Conservation (phyloP, 2,888 invertebrate genomes). For the Drosophila cognata region DNA sequence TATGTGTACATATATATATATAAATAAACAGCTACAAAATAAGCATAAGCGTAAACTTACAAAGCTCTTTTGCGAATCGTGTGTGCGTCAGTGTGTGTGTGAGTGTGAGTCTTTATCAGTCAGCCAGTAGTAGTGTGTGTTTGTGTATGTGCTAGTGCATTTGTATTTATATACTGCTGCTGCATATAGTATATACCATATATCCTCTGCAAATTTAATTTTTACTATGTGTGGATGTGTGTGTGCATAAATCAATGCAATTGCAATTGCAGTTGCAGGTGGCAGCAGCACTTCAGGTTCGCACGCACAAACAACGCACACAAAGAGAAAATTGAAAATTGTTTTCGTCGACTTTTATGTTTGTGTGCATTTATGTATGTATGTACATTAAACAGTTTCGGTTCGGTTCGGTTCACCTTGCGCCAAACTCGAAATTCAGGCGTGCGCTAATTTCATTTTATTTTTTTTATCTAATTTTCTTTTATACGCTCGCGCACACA, state of each 20-base stretch:
- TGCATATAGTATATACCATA: constrained; percentile 32
- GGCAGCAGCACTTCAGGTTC: constrained; percentile 55
- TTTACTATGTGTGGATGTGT: constrained; percentile 29
- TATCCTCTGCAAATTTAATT: constrained; percentile 39
- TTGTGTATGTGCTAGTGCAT: constrained; percentile 8
- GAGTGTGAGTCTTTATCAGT: constrained; percentile 59
- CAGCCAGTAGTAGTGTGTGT: constrained; percentile 31
- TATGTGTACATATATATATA: constrained; percentile 5
- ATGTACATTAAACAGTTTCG: constrained; percentile 41
- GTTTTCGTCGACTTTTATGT: constrained; percentile 57
- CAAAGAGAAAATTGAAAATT: constrained; percentile 69
- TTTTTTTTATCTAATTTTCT: constrained; percentile 73
- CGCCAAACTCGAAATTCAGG: constrained; percentile 76
- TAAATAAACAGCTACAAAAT: constrained; percentile 66
- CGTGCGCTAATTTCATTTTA: constrained; percentile 74
- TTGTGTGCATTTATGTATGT: constrained; percentile 12
- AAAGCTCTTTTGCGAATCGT: constrained; percentile 47
- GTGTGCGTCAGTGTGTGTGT: constrained; percentile 25
- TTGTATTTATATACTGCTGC: constrained; percentile 32
- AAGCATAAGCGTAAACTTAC: constrained; percentile 71
- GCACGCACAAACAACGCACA: constrained; percentile 63
- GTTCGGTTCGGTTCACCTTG: constrained; percentile 69
- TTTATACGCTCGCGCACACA: constrained; percentile 66
- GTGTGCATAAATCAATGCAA: constrained; percentile 65
- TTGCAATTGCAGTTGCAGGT: constrained; percentile 49